Base-by-base conservation (phyloP, 2,888 invertebrate genomes). In the Eilema depressum region DNA sequence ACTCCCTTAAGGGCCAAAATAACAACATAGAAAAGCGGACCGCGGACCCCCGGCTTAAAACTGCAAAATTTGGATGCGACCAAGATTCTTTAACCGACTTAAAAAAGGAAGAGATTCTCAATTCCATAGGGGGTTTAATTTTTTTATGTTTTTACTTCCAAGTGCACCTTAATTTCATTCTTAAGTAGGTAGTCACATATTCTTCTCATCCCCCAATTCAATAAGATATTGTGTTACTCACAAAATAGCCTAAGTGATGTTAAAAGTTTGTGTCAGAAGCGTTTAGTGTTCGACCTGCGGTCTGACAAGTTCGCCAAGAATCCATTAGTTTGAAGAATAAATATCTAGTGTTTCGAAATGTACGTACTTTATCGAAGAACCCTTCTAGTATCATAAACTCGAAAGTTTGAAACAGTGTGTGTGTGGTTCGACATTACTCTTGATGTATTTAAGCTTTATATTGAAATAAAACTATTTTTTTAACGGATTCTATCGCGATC, bases 281-380 rank as follows among this genome's bases (percentile, higher is more conserved):
- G 53, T 53, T 53, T n/a, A 47, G 47, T 7, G 10, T 10, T 10
- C n/a, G 53, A 8, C n/a, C n/a, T 53, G 53, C n/a, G n/a, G n/a
- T 53, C 53, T 53, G 53, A 53, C 53, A 53, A 53, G 53, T n/a
- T 53, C 10, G 20, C 8, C 53, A 53, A 53, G n/a, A 53, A 53
- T 53, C 53, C 53, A 53, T 53, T 53, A 53, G 53, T 53, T 53
- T n/a, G 8, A n/a, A 53, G 53, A 53, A n/a, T n/a, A 53, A n/a
- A 53, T 53, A 53, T 53, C 10, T 53, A n/a, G n/a, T 53, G 53
- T 53, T 53, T 41, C 41, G 8, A 2, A 53, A 53, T 53, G 47
- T 47, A 20, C 8, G 47, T 47, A 20, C 8, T n/a, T 53, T 2
- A n/a, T 53, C n/a, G 53, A 53, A 53, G 53, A 53, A 53, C 53